Conservation (phyloP, 2,113 vertebrate species). For the Columba janthina region DNA sequence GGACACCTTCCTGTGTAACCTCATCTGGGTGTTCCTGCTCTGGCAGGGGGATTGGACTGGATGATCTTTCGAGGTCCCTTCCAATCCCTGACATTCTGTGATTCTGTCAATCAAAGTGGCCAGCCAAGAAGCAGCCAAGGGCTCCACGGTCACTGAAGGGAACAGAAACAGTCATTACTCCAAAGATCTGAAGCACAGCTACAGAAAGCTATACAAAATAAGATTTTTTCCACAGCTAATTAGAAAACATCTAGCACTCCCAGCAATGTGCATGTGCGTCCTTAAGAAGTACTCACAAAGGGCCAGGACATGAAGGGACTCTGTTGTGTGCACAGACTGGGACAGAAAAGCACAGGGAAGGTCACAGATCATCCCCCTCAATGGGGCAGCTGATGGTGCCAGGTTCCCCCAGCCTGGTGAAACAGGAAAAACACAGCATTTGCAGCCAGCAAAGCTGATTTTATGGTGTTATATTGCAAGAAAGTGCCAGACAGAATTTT, state of each 20-base stretch:
- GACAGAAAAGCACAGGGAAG: not conserved
- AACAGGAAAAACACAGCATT: not conserved
- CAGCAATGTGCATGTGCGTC: not conserved
- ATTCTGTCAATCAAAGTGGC: not conserved
- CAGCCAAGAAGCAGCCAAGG: not conserved
- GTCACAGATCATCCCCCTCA: not conserved
- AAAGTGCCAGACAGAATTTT: not conserved
- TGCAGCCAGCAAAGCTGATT: not conserved
- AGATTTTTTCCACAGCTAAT: not conserved
- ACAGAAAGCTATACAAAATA: not conserved
- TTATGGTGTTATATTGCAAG: not conserved
- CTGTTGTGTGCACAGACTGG: not conserved
- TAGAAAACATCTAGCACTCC: not conserved
- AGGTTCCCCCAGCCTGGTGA: not conserved
- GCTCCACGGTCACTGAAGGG: rapidly evolving
- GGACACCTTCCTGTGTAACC: too few relatives aligned
- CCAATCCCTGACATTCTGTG: too few relatives aligned
- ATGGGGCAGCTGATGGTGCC: not conserved
- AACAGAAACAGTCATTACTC: not conserved
- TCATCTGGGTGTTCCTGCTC: too few relatives aligned
- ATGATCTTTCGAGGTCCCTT: too few relatives aligned
- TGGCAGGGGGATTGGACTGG: too few relatives aligned
- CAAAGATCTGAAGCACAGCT: not conserved
- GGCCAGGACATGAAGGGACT: not conserved
- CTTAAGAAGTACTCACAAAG: not conserved